Evolutionary conservation across 1,140 invertebrate species (phyloP), one percentile per base, ranked within the genome.

Genomic region (Zaprionus davidi): DNA sequence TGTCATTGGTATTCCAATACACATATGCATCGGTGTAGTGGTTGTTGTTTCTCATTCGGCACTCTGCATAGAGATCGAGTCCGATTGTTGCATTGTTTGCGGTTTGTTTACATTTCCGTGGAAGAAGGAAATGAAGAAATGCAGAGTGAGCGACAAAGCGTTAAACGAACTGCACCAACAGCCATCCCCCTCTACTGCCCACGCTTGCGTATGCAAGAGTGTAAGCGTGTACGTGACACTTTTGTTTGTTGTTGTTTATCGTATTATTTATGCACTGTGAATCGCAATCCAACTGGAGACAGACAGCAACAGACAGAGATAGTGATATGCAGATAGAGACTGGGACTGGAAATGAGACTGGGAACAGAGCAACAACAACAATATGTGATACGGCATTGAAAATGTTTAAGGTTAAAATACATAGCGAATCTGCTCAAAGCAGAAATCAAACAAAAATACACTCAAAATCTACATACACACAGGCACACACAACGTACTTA

Each of bases 31-130:
- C 34, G 31, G 38, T 24, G 24, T 41, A 36, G 26, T 24, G 13
- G 55, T 46, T 5, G 17, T 49, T 51, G 46, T 51, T 1, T 51
- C 1, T 51, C 11, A 12, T 51, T 13, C 22, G 38, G 4, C 17
- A 3, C 46, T 20, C 46, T 22, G 46, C 46, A 51, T 34, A 57
- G 65, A 57, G 65, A 57, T 56, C 24, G 24, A 44, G 36, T 51
- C 53, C 41, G 28, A 17, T 67, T 51, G 46, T 13, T 60, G 26
- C 57, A 68, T 60, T 75, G 67, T 67, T 62, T 81, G 62, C 71
- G 67, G 71, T 90, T 85, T 85, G 78, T 79, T 90, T 79, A 90
- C 86, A 72, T 79, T 88, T 88, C 81, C 58, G 53, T 73, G 85
- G 79, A 88, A 79, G 72, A 81, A 74, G 81, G 85, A 90, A 88